Evolutionary conservation across 2,888 invertebrate genomes (phyloP).

Genomic region (Philereme vetulata): DNA sequence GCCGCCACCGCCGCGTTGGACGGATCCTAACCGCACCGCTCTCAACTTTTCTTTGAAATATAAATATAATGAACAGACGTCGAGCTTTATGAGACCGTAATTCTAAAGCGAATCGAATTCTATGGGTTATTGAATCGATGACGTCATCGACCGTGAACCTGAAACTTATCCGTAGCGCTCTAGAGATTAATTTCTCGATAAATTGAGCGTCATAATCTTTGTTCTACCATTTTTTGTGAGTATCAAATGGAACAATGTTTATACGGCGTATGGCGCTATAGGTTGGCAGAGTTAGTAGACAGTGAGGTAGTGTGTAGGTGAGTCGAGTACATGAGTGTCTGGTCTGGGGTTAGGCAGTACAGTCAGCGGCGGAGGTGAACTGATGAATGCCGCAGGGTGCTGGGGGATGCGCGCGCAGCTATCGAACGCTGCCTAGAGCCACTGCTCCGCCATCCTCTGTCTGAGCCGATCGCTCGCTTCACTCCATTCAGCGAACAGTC

Average conservation of each 20-base stretch:
- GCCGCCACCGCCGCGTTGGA: slow-evolving; percentile 35
- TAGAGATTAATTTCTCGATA: slow-evolving; percentile 39
- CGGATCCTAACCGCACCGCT: slow-evolving; percentile 39
- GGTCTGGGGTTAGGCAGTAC: slow-evolving; percentile 18
- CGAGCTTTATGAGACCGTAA: slow-evolving; percentile 59
- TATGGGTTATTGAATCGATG: slow-evolving; percentile 48
- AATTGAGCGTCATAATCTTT: slow-evolving; percentile 42
- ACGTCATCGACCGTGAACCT: slow-evolving; percentile 48
- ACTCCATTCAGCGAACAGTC: background rate
- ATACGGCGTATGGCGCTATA: too few relatives aligned
- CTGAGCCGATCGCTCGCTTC: slow-evolving; percentile 30
- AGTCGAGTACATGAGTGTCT: slow-evolving; percentile 22
- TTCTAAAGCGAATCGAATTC: slow-evolving; percentile 54
- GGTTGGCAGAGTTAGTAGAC: background rate
- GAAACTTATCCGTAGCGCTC: slow-evolving; percentile 26
- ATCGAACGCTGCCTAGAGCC: slow-evolving; percentile 59
- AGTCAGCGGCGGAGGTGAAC: slow-evolving; percentile 36
- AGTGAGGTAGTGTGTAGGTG: slow-evolving; percentile 11
- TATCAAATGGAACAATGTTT: slow-evolving; percentile 39
- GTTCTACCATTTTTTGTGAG: slow-evolving; percentile 41
- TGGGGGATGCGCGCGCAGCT: slow-evolving; percentile 66
- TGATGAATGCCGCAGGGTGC: slow-evolving; percentile 50
- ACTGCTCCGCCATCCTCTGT: slow-evolving; percentile 33
- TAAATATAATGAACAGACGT: slow-evolving; percentile 63
- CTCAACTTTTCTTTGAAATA: slow-evolving; percentile 63